Evolutionary conservation across 2,888 invertebrate genomes (phyloP).

Genomic region (Flexamia atlantica): DNA sequence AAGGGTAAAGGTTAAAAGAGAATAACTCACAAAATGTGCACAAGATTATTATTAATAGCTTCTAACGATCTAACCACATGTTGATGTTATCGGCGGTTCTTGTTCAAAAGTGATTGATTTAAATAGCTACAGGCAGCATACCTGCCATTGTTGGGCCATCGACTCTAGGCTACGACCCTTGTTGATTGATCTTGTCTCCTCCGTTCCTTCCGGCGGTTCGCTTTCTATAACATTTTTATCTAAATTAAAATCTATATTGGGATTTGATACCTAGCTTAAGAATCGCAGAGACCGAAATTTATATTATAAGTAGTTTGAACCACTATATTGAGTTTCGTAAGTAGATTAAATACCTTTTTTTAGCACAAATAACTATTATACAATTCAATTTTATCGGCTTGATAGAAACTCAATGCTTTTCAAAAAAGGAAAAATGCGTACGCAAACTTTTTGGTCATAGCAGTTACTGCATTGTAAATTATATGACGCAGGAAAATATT

Average conservation of each 20-base stretch:
- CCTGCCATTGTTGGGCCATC: neutral
- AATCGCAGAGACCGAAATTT: too few species aligned
- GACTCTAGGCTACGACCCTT: neutral
- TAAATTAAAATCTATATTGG: constrained; percentile 11
- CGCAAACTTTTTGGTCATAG: too few species aligned
- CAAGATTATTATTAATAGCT: neutral
- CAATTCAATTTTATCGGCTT: too few species aligned
- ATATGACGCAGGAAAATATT: too few species aligned
- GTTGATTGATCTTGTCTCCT: constrained; percentile 17
- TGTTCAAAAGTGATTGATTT: neutral
- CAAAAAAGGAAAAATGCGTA: too few species aligned
- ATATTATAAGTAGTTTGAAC: too few species aligned
- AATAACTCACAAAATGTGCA: neutral
- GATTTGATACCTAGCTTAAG: too few species aligned
- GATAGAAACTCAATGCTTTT: too few species aligned
- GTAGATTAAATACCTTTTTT: too few species aligned
- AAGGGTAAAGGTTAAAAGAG: neutral
- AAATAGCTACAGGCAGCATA: constrained; percentile 6
- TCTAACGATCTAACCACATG: neutral
- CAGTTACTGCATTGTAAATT: too few species aligned
- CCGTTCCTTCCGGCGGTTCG: neutral
- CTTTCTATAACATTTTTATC: constrained; percentile 1
- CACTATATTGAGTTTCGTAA: too few species aligned
- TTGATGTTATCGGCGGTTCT: neutral
- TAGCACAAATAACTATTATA: too few species aligned